Evolutionary conservation across 2,888 invertebrate species (phyloP), one percentile per base, ranked within the genome.

Genomic region (Beris morrisii): DNA sequence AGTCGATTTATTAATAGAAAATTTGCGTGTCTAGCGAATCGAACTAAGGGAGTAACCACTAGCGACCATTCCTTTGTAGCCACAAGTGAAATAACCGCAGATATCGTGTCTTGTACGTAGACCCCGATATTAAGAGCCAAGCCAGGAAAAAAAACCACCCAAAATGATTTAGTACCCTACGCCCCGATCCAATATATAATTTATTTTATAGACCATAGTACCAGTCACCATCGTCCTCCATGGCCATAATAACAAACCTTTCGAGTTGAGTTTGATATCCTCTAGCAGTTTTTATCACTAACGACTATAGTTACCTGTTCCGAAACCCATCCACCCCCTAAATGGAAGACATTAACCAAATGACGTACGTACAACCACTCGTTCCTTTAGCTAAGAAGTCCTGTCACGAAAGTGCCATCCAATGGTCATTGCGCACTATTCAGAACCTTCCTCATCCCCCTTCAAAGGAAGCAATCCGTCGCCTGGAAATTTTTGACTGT

Each of bases 391-490:
- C n/a, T 30, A 12, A 9, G 7, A 48, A 52, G 31, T 45, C 45
- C 9, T 48, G 43, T 54, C 64, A 45, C 31, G 66, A 68, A 61
- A 64, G 54, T 64, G 64, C 66, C 66, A 64, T 66, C 66, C 66
- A 64, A 64, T 69, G 68, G 68, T 69, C 68, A 69, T 57, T 64
- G 68, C 68, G 68, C 68, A 69, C 64, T 66, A 66, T 66, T 66
- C n/a, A 43, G 46, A 13, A 1, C 63, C 44, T 9, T 48, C 48
- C 46, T 59, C 38, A 2, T 30, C 28, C 7, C 38, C n/a, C 38
- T 32, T 28, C n/a, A 6, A 50, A 50, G 7, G 15, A 3, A 22
- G 30, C 5, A 53, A 15, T 12, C 53, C 22, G 7, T 53, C 12
- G 5, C 30, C 13, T 13, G 13, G 12, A 13, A 12, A 13, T 9